phyloP scores from a whole-genome alignment of 2,797 vertebrate species.

The Sebastes hubbsi region DNA sequence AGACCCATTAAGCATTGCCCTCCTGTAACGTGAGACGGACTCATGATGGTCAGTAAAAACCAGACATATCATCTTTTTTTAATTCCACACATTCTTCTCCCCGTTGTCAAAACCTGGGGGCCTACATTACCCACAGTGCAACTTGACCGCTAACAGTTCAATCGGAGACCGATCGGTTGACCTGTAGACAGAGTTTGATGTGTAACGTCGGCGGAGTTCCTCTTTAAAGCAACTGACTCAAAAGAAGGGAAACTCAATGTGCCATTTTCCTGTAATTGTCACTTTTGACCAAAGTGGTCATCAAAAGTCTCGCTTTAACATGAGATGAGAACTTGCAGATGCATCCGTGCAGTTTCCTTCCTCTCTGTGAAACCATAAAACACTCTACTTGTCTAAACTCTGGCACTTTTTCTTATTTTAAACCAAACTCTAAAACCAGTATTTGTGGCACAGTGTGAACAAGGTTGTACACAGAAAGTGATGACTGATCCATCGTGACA shows the following conservation, averaged over 20 bases:
- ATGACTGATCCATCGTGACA: constrained; percentile 13
- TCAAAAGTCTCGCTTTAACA: no score
- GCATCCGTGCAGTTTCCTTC: neutral
- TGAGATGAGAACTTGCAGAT: neutral
- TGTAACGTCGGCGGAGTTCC: neutral
- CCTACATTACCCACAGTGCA: neutral
- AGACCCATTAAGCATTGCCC: neutral
- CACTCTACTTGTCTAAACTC: no score
- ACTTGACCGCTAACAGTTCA: neutral
- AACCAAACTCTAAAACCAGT: neutral
- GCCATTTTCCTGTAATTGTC: neutral
- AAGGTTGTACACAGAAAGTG: neutral
- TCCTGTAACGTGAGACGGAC: no score
- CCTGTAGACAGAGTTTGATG: neutral
- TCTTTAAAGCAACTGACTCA: neutral
- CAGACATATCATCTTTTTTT: neutral
- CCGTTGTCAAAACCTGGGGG: neutral
- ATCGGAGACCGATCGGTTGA: neutral
- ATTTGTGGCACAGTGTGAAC: neutral
- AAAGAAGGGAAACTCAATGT: neutral
- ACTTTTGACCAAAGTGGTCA: no score
- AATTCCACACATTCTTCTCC: neutral
- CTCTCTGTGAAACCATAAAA: no score
- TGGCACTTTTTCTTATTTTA: no score
- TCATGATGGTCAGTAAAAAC: neutral